Percentiles rank a stretch among this genome's conserved stretches.
These are phyloP conservation scores for Dendrolimus kikuchii DNA, from an alignment of 1,140 invertebrate species.

Conservation along the genomic window DNA sequence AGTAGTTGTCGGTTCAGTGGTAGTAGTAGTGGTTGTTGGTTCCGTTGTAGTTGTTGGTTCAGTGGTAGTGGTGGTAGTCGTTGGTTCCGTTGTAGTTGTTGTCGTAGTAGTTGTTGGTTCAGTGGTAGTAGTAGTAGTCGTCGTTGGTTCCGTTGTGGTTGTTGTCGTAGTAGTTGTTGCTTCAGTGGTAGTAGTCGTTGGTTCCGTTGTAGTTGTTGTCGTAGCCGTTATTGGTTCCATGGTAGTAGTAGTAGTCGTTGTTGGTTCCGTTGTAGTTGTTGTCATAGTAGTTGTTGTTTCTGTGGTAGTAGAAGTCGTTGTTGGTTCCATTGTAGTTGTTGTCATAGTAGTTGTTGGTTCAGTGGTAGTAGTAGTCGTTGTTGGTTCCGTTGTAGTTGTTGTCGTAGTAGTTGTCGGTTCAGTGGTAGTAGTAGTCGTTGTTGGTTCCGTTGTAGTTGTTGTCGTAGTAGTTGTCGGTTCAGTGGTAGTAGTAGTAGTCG, in stretches of 20 bases:
- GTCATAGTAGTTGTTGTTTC: conserved; percentile 1
- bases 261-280: not conserved
- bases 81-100: conserved; percentile 3
- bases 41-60: too few relatives aligned
- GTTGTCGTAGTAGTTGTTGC: conserved; percentile 2
- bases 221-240: not conserved
- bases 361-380: not conserved
- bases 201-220: not conserved
- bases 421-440: not conserved
- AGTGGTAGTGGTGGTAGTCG: too few relatives aligned
- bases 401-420: not conserved
- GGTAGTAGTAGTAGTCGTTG: not conserved
- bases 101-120: conserved; percentile 6
- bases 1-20: conserved; percentile 2
- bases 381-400: not conserved
- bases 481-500: conserved; percentile 1
- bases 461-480: conserved; percentile 1
- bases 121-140: not conserved
- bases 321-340: not conserved
- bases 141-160: not conserved
- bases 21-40: conserved; percentile 2
- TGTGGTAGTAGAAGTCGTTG: conserved; percentile 2
- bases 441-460: not conserved
- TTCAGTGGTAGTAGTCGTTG: conserved; percentile 2
- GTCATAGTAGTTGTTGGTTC: not conserved